Evolutionary conservation across 2,113 vertebrate species (phyloP), one percentile per base, ranked within the genome.

Genomic region (Silurus meridionalis): DNA sequence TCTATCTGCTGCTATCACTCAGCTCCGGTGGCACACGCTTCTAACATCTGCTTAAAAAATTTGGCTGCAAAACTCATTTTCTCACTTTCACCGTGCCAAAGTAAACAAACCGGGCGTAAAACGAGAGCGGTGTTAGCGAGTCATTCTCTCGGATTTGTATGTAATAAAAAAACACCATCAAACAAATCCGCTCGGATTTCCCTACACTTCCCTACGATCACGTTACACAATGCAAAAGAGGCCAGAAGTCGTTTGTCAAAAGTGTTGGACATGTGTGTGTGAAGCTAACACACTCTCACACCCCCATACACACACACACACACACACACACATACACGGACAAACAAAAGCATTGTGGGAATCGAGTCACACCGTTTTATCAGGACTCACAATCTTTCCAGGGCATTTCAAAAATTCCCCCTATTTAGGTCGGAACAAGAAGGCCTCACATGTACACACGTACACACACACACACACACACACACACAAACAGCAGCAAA

Each of bases 321-420:
- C 69, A 87, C 69, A 87, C 28, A 64, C 80, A 85, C 60, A 64
- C 78, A 52, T 82, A 90, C 75, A 93, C 90, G 88, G 78, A 94
- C 92, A 95, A 93, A 91, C 89, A 91, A 83, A 69, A 50, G 53
- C 85, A 88, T 89, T 91, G 91, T 94, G 86, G 86, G 83, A 87
- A 88, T 86, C 74, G 85, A 17, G 88, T 90, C 88, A 90, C 93
- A 91, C 91, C 88, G 93, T 91, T 90, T 93, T 94, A 95, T 95
- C 94, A 88, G 90, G 92, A 90, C 82, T 87, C 85, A 84, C 88
- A 58, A 95, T 95, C 95, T 95, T 93, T 91, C 91, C 89, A 89
- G 89, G 91, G 90, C 92, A 94, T 95, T 95, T 94, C 92, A 92
- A 88, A 91, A 90, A 95, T 95, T 95, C 94, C 90, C 87, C 14